These are phyloP conservation scores for Serranus cabrilla DNA, from an alignment of 2,797 vertebrate genomes.

Conservation along the genomic window DNA sequence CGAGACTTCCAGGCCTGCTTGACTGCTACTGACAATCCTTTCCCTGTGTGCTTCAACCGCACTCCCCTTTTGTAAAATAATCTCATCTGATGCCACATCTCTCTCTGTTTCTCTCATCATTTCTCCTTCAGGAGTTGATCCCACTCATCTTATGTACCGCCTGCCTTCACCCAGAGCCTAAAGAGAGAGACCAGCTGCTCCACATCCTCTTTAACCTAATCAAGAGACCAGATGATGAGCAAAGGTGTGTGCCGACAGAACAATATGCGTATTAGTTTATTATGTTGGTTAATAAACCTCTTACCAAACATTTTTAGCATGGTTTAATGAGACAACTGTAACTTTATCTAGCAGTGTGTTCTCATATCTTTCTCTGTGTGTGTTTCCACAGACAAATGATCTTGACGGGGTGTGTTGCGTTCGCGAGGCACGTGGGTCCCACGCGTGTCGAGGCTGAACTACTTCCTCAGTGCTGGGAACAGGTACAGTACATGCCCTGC, in stretches of 20 bases:
- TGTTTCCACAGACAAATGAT: constrained; percentile 95
- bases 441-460: constrained; percentile 98
- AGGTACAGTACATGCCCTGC: constrained; percentile 83
- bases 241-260: constrained; percentile 86
- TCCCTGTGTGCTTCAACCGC: constrained; percentile 31
- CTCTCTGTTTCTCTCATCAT: constrained; percentile 59
- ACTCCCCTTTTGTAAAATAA: neutral
- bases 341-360: constrained; percentile 7
- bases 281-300: neutral
- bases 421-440: constrained; percentile 97
- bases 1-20: constrained; percentile 47
- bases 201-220: constrained; percentile 99
- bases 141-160: constrained; percentile 98
- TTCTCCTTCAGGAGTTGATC: constrained; percentile 91
- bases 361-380: constrained; percentile 4
- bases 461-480: constrained; percentile 98
- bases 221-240: constrained; percentile 98
- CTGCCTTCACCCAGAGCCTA: constrained; percentile 98
- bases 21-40: constrained; percentile 32
- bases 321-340: neutral
- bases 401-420: constrained; percentile 97
- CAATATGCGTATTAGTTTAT: neutral
- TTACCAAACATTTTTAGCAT: neutral
- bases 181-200: constrained; percentile 98
- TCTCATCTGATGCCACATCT: constrained; percentile 35